Evolutionary conservation across 2,797 vertebrate genomes (phyloP).

Genomic region (Okamejei kenojei): DNA sequence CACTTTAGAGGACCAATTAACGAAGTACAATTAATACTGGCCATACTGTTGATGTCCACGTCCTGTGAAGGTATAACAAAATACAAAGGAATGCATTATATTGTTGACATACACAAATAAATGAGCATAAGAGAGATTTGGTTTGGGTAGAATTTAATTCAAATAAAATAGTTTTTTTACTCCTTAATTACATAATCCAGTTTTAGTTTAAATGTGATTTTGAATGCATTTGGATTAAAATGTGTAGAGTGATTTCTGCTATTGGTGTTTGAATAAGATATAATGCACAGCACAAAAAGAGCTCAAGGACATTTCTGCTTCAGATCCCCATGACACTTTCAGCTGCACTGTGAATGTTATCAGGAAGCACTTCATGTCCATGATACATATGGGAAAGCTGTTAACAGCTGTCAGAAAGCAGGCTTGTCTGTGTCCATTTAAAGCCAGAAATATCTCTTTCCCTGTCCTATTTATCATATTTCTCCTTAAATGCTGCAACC

Average conservation of each 20-base stretch:
- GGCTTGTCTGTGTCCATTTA: slow-evolving; percentile 25
- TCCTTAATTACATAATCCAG: not conserved
- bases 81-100: not conserved
- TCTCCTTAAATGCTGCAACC: slow-evolving; percentile 6
- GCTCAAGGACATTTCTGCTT: slow-evolving; percentile 37
- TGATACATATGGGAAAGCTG: slow-evolving; percentile 27
- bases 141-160: not conserved
- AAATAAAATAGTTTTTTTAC: not conserved
- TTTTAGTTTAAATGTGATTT: not conserved
- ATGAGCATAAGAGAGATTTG: no score
- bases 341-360: slow-evolving; percentile 35
- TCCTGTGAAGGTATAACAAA: no score
- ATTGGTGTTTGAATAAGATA: not conserved
- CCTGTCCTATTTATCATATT: slow-evolving; percentile 25
- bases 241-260: not conserved
- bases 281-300: not conserved
- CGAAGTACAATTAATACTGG: no score
- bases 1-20: no score
- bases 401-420: slow-evolving; percentile 36
- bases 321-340: slow-evolving; percentile 35
- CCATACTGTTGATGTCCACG: no score
- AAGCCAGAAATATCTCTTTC: slow-evolving; percentile 11
- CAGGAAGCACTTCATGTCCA: slow-evolving; percentile 35
- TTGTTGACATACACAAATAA: not conserved
- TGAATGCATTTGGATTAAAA: slow-evolving; percentile 5